Evolutionary conservation across 2,888 invertebrate genomes (phyloP).

Genomic region (Hyposoter didymator): DNA sequence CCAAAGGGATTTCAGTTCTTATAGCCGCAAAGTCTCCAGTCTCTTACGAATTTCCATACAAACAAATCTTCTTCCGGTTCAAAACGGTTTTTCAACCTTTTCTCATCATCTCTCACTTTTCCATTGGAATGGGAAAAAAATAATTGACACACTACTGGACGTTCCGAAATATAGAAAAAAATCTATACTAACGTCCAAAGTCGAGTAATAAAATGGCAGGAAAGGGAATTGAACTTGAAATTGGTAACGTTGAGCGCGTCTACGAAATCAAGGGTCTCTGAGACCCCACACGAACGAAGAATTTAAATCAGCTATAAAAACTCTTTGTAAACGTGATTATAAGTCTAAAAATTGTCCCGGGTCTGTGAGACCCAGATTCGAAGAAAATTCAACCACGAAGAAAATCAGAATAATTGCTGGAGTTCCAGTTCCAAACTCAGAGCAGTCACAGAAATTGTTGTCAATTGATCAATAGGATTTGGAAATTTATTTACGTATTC

Average conservation of each 20-base stretch:
- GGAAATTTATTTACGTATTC: no score
- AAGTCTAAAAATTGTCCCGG: no score
- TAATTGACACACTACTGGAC: not conserved
- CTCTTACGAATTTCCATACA: not conserved
- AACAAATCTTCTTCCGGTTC: not conserved
- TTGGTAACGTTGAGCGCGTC: not conserved
- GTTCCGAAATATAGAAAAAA: not conserved
- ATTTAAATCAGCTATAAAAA: no score
- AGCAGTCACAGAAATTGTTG: no score
- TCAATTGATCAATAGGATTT: no score
- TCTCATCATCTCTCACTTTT: not conserved
- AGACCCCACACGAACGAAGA: no score
- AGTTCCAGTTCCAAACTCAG: no score
- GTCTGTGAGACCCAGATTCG: no score
- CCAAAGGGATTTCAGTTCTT: not conserved
- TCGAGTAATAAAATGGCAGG: not conserved
- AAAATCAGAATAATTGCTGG: no score
- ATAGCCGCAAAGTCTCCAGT: not conserved
- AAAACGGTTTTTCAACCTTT: not conserved
- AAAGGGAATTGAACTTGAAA: not conserved
- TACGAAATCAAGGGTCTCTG: not conserved
- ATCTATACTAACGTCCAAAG: no score
- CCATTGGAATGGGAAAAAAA: not conserved
- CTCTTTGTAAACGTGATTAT: no score
- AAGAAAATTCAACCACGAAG: no score